These are phyloP conservation scores for Lepus americanus DNA, from an alignment of 2,113 vertebrate genomes.

Conservation along the genomic window DNA sequence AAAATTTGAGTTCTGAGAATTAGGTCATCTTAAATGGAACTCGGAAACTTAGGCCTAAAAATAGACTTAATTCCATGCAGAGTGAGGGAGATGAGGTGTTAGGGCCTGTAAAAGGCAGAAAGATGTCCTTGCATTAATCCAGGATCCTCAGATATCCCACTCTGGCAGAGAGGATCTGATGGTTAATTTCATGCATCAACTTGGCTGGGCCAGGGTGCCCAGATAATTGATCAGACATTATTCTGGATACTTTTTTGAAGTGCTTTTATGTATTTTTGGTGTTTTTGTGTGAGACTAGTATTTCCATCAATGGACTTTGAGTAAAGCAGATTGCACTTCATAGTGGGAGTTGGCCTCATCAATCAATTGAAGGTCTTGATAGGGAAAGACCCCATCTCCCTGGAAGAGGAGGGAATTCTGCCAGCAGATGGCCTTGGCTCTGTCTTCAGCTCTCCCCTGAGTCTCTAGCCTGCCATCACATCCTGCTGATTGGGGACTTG, in stretches of 20 bases:
- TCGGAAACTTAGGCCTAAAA: constrained; percentile 65
- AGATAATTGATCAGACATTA: not conserved
- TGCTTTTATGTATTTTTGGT: not conserved
- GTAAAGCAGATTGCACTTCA: not conserved
- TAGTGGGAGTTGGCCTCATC: not conserved
- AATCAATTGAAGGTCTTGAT: not conserved
- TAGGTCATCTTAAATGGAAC: constrained; percentile 71
- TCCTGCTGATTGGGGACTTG: not conserved
- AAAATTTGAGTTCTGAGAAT: constrained; percentile 73
- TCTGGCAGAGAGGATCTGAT: not conserved
- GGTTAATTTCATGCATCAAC: not conserved
- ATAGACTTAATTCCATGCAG: constrained; percentile 52
- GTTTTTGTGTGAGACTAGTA: not conserved
- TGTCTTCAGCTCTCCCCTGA: not conserved
- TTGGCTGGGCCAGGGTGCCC: not conserved
- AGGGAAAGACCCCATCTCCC: not conserved
- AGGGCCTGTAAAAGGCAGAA: not conserved
- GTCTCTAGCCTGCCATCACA: not conserved
- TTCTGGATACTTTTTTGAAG: not conserved
- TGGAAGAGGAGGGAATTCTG: not conserved
- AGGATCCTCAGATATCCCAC: not conserved
- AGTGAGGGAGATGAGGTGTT: not conserved
- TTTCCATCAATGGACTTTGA: not conserved
- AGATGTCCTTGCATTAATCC: not conserved
- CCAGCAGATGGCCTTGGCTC: not conserved